Conservation (phyloP, 2,113 vertebrate genomes). For the Phylloscopus trochiloides region DNA sequence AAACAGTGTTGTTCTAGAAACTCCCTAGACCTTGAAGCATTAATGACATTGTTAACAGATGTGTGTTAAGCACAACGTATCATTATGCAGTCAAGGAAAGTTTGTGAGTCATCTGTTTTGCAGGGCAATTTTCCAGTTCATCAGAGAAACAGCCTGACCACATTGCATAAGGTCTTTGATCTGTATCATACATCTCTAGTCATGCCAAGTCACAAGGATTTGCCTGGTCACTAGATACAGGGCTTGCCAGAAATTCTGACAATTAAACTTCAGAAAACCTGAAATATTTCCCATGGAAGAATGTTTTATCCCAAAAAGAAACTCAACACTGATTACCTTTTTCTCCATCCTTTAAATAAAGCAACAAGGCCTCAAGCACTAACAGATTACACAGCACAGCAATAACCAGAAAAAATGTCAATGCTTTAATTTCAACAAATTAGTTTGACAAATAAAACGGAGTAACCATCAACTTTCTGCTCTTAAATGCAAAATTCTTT, state of each 20-base stretch:
- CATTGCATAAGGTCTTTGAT: not conserved
- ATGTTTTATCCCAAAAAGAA: not conserved
- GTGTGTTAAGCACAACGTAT: not conserved
- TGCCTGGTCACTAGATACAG: not conserved
- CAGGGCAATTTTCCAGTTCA: not conserved
- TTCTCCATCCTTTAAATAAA: not conserved
- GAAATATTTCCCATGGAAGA: not conserved
- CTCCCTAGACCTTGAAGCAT: not conserved
- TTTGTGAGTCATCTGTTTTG: conserved; percentile 13
- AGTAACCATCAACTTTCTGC: not conserved
- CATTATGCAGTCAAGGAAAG: not conserved
- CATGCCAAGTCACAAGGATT: not conserved
- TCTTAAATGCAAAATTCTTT: not conserved
- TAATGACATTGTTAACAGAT: not conserved
- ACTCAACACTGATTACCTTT: not conserved
- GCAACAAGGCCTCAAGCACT: not conserved
- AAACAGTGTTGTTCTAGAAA: not conserved
- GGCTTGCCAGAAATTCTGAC: not conserved
- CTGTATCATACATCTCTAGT: not conserved
- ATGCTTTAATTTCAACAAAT: not conserved
- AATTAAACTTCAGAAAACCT: not conserved
- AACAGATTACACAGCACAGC: not conserved
- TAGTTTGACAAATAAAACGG: not conserved
- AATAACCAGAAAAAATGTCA: not conserved
- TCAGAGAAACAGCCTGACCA: not conserved